A percentile compares a stretch with the other conserved stretches of the same genome.
phyloP scores from a whole-genome alignment of 2,113 vertebrate genomes.

The Hydropotes inermis region DNA sequence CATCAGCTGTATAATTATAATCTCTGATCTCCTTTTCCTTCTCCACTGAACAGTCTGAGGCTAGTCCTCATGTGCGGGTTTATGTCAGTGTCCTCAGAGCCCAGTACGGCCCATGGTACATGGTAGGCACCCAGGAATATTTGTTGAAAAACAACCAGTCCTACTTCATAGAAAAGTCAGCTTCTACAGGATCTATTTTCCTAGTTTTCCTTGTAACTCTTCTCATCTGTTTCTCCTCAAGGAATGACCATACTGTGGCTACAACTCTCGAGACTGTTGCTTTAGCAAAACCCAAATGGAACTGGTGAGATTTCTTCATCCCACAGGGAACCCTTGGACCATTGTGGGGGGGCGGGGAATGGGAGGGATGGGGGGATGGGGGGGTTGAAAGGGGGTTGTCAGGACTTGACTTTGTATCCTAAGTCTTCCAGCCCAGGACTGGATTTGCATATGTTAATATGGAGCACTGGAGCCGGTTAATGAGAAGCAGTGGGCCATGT shows the following conservation, averaged over 20 bases:
- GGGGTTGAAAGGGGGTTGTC: background rate
- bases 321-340: conserved; percentile 9
- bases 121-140: background rate
- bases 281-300: background rate
- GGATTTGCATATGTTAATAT: conserved; percentile 75
- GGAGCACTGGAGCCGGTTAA: conserved; percentile 56
- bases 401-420: conserved; percentile 35
- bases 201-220: background rate
- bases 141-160: background rate
- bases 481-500: conserved; percentile 73
- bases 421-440: background rate
- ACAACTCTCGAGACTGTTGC: background rate
- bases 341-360: background rate
- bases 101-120: background rate
- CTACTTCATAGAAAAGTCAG: background rate
- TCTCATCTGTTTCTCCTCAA: background rate
- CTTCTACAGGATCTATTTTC: background rate
- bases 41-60: background rate
- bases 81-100: background rate
- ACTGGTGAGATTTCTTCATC: background rate
- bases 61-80: background rate
- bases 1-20: background rate
- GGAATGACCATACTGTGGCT: background rate
- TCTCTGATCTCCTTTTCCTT: background rate
- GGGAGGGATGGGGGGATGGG: too few relatives aligned